Evolutionary conservation across 2,888 invertebrate genomes (phyloP).

Genomic region (Oeneis ivallda): DNA sequence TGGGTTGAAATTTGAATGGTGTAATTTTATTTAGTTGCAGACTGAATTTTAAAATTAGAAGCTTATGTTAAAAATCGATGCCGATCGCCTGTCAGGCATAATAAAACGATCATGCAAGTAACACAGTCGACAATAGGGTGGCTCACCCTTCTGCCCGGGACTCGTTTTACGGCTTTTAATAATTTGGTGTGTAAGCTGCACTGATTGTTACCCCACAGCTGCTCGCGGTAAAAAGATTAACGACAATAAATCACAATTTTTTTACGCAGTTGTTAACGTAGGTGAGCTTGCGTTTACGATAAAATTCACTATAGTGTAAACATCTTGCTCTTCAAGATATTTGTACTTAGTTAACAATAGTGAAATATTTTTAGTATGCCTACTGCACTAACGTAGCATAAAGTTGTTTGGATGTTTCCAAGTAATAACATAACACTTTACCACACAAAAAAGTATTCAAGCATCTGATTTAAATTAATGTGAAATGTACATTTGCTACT

Average conservation of each 20-base stretch:
- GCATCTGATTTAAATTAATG: background rate
- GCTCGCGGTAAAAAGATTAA: conserved; percentile 56
- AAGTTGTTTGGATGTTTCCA: background rate
- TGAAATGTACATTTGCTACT: no score
- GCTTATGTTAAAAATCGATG: conserved; percentile 56
- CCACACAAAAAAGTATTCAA: background rate
- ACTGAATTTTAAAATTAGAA: conserved; percentile 14
- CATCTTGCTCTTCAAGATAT: conserved; percentile 36
- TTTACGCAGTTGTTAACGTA: conserved; percentile 51
- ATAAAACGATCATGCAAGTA: conserved; percentile 71
- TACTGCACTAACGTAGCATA: background rate
- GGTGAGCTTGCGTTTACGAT: conserved; percentile 51
- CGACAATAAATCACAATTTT: conserved; percentile 58
- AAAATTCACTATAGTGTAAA: conserved; percentile 45
- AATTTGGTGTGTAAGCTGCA: conserved; percentile 77
- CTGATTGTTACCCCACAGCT: conserved; percentile 77
- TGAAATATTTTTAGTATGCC: conserved; percentile 33
- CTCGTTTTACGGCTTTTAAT: conserved; percentile 81
- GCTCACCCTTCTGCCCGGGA: conserved; percentile 70
- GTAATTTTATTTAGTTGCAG: no score
- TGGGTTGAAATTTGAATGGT: background rate
- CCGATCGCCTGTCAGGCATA: conserved; percentile 66
- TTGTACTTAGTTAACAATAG: conserved; percentile 2
- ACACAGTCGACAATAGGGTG: conserved; percentile 72
- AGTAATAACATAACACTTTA: background rate